Evolutionary conservation across 1,140 invertebrate species (phyloP), one percentile per base, ranked within the genome.

Genomic region (Drepana arcuata): DNA sequence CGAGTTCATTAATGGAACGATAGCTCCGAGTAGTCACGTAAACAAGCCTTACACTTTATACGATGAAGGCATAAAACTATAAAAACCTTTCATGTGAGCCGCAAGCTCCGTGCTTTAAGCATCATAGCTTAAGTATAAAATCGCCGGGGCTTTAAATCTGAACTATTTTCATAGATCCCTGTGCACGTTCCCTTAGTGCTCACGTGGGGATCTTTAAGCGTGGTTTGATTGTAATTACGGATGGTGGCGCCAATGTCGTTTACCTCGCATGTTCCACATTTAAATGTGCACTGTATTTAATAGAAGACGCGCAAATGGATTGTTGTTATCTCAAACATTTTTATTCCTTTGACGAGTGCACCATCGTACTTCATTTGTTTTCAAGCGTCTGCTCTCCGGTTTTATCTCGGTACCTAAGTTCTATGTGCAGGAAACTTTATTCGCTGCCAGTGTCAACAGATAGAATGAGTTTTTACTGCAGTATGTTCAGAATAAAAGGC

Each of bases 1-100:
- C 34, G 28, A 18, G 14, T 28, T 36, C 26, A 28, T 18, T 36
- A 28, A 11, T 15, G 24, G 23, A 27, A 28, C 16, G 15, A 27
- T 35, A 40, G n/a, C n/a, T n/a, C n/a, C n/a, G n/a, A 9, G 18
- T 29, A 34, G 29, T 18, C 28, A 41, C 41, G 26, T 33, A 44
- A 44, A 44, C 41, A 44, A 34, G 24, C 40, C 12, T 32, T 40
- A 40, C 21, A 21, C 7, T 21, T 43, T 11, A 14, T n/a, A 4
- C 18, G 33, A 47, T 45, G 38, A 43, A 43, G 33, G 40, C 38
- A 47, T 49, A 44, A 43, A 56, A 50, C 48, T 56, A 56, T 56
- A 50, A 56, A 49, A 56, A 45, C 48, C 48, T 48, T 56, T 56
- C 43, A 51, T 35, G 32, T 34, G 9, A 31, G 29, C 40, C 41